Percentiles rank a stretch among this genome's conserved stretches.
These are phyloP conservation scores for Calameuta pallipes DNA, from an alignment of 2,888 invertebrate species.

Conservation along the genomic window DNA sequence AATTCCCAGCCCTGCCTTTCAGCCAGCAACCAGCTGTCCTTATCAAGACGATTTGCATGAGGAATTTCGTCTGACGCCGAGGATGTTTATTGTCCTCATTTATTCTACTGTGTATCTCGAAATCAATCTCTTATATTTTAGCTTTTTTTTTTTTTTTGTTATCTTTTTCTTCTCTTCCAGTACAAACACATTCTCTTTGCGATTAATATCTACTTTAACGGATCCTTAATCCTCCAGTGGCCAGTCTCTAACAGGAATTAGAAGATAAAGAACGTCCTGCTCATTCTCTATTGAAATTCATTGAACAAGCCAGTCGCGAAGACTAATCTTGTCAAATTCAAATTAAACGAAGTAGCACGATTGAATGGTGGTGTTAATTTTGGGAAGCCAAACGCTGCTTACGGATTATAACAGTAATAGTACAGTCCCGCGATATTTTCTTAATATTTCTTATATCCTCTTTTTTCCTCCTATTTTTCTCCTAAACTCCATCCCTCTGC, in stretches of 20 bases:
- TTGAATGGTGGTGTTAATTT: slow-evolving; percentile 41
- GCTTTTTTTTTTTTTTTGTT: not conserved
- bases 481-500: not conserved
- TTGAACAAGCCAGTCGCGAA: not conserved
- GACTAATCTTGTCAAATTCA: slow-evolving; percentile 14
- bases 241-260: not conserved
- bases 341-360: slow-evolving; percentile 44
- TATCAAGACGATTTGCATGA: not conserved
- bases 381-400: not conserved
- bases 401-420: not conserved
- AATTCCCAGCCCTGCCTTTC: not conserved
- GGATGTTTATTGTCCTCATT: slow-evolving; percentile 16
- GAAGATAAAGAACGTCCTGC: not conserved
- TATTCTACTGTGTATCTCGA: slow-evolving; percentile 17
- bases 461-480: not conserved
- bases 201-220: slow-evolving; percentile 7
- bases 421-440: not conserved
- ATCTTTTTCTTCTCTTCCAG: not conserved
- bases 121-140: slow-evolving; percentile 9
- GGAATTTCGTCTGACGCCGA: not conserved
- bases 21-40: not conserved
- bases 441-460: not conserved
- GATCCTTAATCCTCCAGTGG: not conserved
- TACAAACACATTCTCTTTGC: slow-evolving; percentile 3
- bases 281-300: not conserved